Base-by-base conservation (phyloP, 1,140 invertebrate species). In the Dendrolimus kikuchii region DNA sequence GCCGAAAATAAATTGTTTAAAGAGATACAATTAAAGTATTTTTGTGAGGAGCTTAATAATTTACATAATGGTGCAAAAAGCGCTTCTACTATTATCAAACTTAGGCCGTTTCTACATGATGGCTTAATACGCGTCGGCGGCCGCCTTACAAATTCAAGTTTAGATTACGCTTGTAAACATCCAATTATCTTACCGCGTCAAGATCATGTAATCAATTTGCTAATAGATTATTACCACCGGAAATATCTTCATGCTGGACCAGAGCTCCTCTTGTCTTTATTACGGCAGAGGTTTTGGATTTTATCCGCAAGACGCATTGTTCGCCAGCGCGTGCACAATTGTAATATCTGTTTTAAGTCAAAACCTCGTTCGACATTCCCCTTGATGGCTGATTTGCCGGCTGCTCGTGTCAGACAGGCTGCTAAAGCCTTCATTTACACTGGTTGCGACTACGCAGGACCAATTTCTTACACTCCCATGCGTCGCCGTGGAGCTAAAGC, bases 61-160 rank as follows among this genome's bases (percentile, higher is more conserved):
- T n/a, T n/a, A n/a, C n/a, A n/a, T n/a, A n/a, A n/a, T 50, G 9
- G 36, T 38, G 36, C 6, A 5, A 7, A 5, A 7, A n/a, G 8
- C 6, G 42, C 4, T 7, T 41, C 9, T 8, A 6, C 39, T 2
- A 39, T 9, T 7, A 6, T 56, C 38, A 48, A 71, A 48, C 39
- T 86, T 6, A 68, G 57, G 39, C 71, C 74, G 5, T 84, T 86
- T 62, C 10, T 87, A 41, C 8, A 73, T 9, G 10, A 65, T 6
- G 68, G 66, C 8, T 10, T 84, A 41, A 39, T 87, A 7, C 59
- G 81, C 5, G 77, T 85, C 7, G 79, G 79, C n/a, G 75, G 81
- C 3, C 59, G 86, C 46, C 48, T 86, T 4, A 36, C 46, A 8
- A 59, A 83, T 40, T 53, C 80, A 5, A 48, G 55, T 44, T 38